These are phyloP conservation scores for Ancistrus triradiatus DNA, from an alignment of 2,113 vertebrate genomes.

Conservation along the genomic window DNA sequence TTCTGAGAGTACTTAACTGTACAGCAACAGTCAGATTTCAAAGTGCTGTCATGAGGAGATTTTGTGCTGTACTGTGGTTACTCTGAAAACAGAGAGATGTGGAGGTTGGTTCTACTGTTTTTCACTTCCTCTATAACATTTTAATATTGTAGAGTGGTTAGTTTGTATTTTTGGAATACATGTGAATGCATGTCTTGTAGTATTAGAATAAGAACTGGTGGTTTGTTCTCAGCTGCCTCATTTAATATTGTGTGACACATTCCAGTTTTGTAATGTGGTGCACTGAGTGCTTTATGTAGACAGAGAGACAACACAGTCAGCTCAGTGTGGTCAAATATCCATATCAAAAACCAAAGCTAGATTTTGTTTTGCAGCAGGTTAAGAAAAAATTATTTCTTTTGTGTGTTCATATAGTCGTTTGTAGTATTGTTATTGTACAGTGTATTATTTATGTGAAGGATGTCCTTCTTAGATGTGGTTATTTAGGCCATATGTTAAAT, in stretches of 20 bases:
- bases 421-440: too few species aligned
- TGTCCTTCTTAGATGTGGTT: too few species aligned
- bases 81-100: background rate
- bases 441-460: too few species aligned
- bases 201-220: background rate
- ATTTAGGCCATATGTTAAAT: too few species aligned
- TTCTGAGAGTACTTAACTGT: too few species aligned
- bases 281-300: background rate
- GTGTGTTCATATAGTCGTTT: too few species aligned
- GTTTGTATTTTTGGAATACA: background rate
- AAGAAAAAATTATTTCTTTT: too few species aligned
- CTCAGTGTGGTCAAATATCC: slow-evolving; percentile 4
- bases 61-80: too few species aligned
- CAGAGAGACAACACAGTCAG: background rate
- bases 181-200: background rate
- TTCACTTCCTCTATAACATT: slow-evolving; percentile 14
- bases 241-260: background rate
- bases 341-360: too few species aligned
- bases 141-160: background rate
- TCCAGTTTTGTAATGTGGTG: background rate
- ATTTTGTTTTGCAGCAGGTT: too few species aligned
- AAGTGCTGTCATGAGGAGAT: too few species aligned
- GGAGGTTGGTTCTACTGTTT: slow-evolving; percentile 5
- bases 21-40: too few species aligned
- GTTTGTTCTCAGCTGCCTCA: background rate